Base-by-base conservation (phyloP, 2,888 invertebrate species). In the Amorpha juglandis region DNA sequence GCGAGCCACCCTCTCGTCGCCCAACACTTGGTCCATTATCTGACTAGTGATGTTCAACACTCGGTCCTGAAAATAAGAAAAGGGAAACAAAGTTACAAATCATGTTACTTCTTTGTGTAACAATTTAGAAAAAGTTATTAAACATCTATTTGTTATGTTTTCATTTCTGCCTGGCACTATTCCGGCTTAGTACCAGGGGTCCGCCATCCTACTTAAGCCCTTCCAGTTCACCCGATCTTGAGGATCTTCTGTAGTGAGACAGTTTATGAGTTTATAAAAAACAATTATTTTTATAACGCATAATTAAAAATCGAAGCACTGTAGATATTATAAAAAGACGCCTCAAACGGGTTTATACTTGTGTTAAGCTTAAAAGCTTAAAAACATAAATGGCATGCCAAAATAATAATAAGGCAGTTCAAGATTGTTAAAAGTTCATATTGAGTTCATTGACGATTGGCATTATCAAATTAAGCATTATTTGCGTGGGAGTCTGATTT, bases 21-120 rank as follows among this genome's bases (percentile, higher is more conserved):
- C 95, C 67, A 99, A 96, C 65, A 98, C 94, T 79, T 98, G 98
- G 86, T 98, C 98, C 98, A 99, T 99, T 77, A 99, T 98, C 85
- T 97, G 96, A 86, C 98, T 98, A 71, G 98, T 98, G 81, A 98
- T 98, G 80, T 96, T 97, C 76, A 99, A 93, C 71, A 99, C 98
- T 81, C 96, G 96, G 88, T 97, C 97, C 96, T 97, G 86, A 19
- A 82, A 87, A 64, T 12, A 71, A 70, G 42, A 68, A 67, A 50
- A 67, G 27, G 27, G 27, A 27, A 33, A 45, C n/a, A n/a, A n/a
- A 7, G 9, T 9, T 9, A 50, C 11, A 50, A 19, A 19, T 50
- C 1, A 19, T 19, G 9, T 50, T n/a, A 14, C 7, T 1, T 48
- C 16, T n/a, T 16, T 27, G n/a, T n/a, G n/a, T n/a, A n/a, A n/a